A percentile compares a stretch with the other conserved stretches of the same genome.
These are phyloP conservation scores for Cyprinodon tularosa DNA, from an alignment of 2,113 vertebrate genomes.

Conservation along the genomic window DNA sequence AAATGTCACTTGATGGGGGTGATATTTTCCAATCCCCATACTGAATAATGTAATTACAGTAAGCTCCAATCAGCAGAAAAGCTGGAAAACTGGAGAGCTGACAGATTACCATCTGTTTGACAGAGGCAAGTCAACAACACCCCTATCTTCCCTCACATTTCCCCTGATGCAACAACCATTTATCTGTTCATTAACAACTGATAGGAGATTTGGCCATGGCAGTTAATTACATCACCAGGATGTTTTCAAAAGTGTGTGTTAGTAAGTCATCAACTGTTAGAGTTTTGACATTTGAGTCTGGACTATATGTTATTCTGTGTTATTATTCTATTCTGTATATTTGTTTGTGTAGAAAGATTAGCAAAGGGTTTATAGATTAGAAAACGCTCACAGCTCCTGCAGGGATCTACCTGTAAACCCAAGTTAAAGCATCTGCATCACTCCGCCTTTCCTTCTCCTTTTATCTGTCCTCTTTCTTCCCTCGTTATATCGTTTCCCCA, in stretches of 20 bases:
- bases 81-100: slow-evolving; percentile 53
- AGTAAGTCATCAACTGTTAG: slow-evolving; percentile 14
- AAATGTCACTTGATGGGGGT: slow-evolving; percentile 58
- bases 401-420: slow-evolving; percentile 24
- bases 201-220: slow-evolving; percentile 48
- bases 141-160: slow-evolving; percentile 65
- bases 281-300: neutral
- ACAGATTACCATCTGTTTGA: slow-evolving; percentile 70
- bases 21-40: slow-evolving; percentile 58
- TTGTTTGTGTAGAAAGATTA: neutral
- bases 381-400: neutral
- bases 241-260: slow-evolving; percentile 10
- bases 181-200: slow-evolving; percentile 69
- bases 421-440: slow-evolving; percentile 19
- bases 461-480: slow-evolving; percentile 40
- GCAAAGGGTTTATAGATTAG: slow-evolving; percentile 11
- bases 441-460: slow-evolving; percentile 21
- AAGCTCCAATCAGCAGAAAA: slow-evolving; percentile 58
- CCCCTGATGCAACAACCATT: slow-evolving; percentile 60
- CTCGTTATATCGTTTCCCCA: slow-evolving; percentile 44
- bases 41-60: slow-evolving; percentile 63
- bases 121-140: slow-evolving; percentile 72
- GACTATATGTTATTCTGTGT: neutral
- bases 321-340: neutral
- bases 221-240: slow-evolving; percentile 57